phyloP scores from a whole-genome alignment of 2,888 invertebrate genomes.

The Sipha maydis region DNA sequence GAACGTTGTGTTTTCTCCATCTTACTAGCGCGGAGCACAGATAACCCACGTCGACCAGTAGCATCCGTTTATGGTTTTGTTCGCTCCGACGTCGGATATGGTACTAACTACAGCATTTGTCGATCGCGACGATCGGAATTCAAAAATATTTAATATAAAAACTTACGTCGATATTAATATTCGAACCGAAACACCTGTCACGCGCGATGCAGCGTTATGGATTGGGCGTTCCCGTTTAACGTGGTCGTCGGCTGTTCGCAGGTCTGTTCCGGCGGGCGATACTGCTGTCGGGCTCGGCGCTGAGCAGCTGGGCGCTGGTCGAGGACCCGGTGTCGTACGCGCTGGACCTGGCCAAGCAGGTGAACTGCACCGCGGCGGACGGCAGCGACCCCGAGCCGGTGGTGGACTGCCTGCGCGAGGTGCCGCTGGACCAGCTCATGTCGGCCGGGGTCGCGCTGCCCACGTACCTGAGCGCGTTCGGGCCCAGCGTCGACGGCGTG shows the following conservation, averaged over 20 bases:
- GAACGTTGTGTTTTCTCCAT: no score
- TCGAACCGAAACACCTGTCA: no score
- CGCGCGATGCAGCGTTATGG: no score
- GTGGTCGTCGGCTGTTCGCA: conserved; percentile 66
- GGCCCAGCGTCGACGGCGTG: conserved; percentile 93
- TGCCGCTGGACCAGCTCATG: conserved; percentile 78
- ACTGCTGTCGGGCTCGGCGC: conserved; percentile 69
- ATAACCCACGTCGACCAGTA: no score
- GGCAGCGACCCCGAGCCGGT: conserved; percentile 85
- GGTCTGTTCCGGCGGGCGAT: conserved; percentile 90
- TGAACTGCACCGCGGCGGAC: conserved; percentile 85
- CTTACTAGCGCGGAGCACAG: no score
- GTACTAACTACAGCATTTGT: no score
- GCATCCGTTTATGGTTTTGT: no score
- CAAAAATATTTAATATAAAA: no score
- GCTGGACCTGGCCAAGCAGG: conserved; percentile 77
- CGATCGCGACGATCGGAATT: no score
- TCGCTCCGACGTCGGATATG: no score
- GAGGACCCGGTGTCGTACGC: conserved; percentile 87
- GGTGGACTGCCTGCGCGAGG: conserved; percentile 84
- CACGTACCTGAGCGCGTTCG: conserved; percentile 86
- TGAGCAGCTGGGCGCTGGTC: conserved; percentile 89
- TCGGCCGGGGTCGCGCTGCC: conserved; percentile 82
- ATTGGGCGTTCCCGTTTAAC: no score
- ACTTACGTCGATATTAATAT: no score